Base-by-base conservation (phyloP, 2,888 invertebrate genomes). In the Hoplodrina ambigua region DNA sequence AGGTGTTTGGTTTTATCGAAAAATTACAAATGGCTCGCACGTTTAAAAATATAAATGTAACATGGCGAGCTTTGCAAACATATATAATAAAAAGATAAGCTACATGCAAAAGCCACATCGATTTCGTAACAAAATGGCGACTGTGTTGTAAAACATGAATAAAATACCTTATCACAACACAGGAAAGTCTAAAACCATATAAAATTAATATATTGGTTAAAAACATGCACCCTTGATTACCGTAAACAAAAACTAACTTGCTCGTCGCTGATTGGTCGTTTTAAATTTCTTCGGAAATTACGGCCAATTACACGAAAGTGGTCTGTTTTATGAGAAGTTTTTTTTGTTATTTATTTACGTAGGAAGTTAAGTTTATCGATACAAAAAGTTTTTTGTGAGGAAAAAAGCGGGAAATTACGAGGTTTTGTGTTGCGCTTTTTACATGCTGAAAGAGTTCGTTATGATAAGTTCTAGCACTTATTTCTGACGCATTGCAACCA, bases 71-170 rank as follows among this genome's bases (percentile, higher is more conserved):
- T 64, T 79, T 77, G 70, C 77, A 73, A 62, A 78, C 58, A 53
- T 62, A 58, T 17, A 46, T 17, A 46, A 17, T 30, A 62, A 20
- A 44, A 71, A 78, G 83, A 86, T 85, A 83, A 77, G 62, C 41
- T 49, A 76, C 85, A 85, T 80, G 82, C 86, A 81, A 84, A 67
- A 73, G 55, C 69, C n/a, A 66, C 74, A 81, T 80, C 72, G 68
- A 76, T 83, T 78, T 69, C 55, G 44, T 49, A 56, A 61, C 49
- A 82, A 84, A 75, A 82, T 82, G 80, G 75, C 82, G 20, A 67
- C 58, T 37, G 7, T 25, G 15, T 19, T 46, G 17, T 11, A 20
- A 60, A 60, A 65, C 4, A 30, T 4, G 20, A 49, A 52, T 73
- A 63, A 59, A 64, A 53, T n/a, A 63, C 54, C 69, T 52, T 85